Evolutionary conservation across 2,113 vertebrate genomes (phyloP).

Genomic region (Amazona vittata): DNA sequence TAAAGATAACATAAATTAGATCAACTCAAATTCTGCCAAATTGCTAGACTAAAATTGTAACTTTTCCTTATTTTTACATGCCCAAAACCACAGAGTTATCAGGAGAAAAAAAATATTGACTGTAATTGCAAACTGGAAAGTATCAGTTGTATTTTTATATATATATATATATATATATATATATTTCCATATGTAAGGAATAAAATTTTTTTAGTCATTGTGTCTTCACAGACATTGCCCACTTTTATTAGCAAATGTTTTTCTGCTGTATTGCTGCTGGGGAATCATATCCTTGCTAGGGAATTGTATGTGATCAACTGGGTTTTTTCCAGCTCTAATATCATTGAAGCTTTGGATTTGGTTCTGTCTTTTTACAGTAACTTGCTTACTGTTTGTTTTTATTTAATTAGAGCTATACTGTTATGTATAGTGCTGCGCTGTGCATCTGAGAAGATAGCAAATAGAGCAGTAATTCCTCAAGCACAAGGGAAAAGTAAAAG

Average conservation of each 20-base stretch:
- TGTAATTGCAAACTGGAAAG: background rate
- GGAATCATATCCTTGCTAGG: background rate
- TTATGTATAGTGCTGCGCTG: background rate
- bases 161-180: background rate
- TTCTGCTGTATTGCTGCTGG: background rate
- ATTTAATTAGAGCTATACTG: background rate
- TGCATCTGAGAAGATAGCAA: background rate
- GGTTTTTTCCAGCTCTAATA: background rate
- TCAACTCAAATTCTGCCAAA: background rate
- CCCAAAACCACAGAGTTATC: background rate
- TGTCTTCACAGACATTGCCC: background rate
- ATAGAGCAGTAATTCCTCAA: background rate
- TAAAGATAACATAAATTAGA: background rate
- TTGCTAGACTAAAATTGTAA: background rate
- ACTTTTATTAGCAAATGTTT: background rate
- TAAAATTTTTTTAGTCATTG: background rate
- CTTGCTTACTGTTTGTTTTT: background rate
- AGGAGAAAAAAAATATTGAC: background rate
- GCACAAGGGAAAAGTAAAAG: background rate
- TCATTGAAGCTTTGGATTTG: background rate
- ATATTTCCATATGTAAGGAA: background rate
- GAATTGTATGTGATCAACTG: background rate
- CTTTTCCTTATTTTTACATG: background rate
- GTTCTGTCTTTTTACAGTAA: background rate
- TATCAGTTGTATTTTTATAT: accelerated